Conservation (phyloP, 2,113 vertebrate species). For the Pituophis catenifer region DNA sequence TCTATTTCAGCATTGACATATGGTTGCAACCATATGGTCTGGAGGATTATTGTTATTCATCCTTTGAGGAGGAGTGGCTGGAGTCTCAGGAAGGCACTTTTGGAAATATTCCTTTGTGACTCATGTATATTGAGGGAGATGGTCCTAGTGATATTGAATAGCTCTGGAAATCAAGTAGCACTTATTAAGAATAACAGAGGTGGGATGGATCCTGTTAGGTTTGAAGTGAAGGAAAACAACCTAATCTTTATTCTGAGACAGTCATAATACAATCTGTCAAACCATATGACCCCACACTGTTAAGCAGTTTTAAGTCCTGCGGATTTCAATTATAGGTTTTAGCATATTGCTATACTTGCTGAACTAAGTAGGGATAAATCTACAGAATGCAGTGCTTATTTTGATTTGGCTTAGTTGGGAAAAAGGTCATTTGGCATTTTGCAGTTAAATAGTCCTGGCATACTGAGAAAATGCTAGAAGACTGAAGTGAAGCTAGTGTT, state of each 20-base stretch:
- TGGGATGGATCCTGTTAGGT: background rate
- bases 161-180: background rate
- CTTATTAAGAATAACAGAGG: background rate
- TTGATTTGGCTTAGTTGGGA: background rate
- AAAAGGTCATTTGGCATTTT: background rate
- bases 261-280: background rate
- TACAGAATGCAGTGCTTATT: background rate
- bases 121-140: background rate
- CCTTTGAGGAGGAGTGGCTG: background rate
- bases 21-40: conserved; percentile 3
- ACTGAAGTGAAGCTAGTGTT: background rate
- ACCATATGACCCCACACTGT: background rate
- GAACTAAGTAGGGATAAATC: background rate
- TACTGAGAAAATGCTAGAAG: background rate
- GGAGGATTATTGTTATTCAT: background rate
- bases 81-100: background rate
- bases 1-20: background rate
- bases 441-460: background rate
- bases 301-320: background rate
- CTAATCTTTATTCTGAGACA: background rate
- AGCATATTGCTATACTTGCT: background rate
- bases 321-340: background rate
- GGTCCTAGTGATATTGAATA: conserved; percentile 8
- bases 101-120: background rate
- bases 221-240: background rate